A percentile compares a stretch with the other conserved stretches of the same genome.
Conservation (phyloP, 1,140 invertebrate genomes). For the Alviniconcha marisindica region DNA sequence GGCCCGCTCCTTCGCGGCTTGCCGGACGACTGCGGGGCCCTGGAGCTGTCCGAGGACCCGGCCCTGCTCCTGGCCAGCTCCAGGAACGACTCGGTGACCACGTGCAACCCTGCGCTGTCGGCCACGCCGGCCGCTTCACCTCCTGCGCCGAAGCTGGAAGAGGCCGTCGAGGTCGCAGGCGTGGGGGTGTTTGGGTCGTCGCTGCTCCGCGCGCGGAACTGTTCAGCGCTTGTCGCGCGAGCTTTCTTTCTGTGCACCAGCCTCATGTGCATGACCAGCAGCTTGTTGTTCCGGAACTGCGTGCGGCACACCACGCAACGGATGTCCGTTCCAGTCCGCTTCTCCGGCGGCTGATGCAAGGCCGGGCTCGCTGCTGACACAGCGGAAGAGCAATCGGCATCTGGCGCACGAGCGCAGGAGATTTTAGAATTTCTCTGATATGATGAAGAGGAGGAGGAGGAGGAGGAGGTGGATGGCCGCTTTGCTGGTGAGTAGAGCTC, state of each 20-base stretch:
- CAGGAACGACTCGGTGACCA: background rate
- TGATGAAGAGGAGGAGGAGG: background rate
- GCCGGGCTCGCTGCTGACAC: background rate
- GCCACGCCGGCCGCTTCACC: background rate
- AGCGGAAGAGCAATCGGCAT: background rate
- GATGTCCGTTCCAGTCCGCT: background rate
- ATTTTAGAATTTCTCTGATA: background rate
- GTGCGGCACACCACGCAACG: slow-evolving; percentile 25
- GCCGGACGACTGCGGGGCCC: background rate
- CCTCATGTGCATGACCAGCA: slow-evolving; percentile 33
- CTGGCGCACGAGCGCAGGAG: no score
- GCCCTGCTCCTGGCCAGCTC: background rate
- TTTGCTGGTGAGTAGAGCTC: background rate
- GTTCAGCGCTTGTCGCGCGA: background rate
- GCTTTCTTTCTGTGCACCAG: slow-evolving; percentile 18
- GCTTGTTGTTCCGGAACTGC: slow-evolving; percentile 29
- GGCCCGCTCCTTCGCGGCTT: background rate
- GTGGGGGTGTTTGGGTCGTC: no score
- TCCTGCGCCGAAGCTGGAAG: background rate
- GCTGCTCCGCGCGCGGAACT: background rate
- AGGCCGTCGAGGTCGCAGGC: background rate
- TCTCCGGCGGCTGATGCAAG: background rate
- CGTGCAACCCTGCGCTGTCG: background rate
- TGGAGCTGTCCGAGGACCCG: background rate
- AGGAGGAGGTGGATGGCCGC: background rate